Percentiles rank a stretch among this genome's conserved stretches.
phyloP scores from a whole-genome alignment of 2,888 invertebrate species.

The Lycophotia porphyrea region DNA sequence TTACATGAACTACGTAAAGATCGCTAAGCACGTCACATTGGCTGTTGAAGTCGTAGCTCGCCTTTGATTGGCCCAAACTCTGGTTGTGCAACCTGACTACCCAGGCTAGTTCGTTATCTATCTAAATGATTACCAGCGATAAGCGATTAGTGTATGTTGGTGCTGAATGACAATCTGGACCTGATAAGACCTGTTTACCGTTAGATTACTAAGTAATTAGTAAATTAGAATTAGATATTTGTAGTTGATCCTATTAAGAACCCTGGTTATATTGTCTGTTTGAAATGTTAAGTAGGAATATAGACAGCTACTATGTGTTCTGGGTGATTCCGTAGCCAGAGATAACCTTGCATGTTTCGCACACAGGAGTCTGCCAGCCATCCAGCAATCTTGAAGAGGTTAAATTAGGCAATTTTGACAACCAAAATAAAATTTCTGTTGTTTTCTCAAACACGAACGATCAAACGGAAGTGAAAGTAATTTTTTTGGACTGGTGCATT shows the following conservation, averaged over 20 bases:
- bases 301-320: background rate
- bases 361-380: background rate
- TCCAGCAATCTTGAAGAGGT: background rate
- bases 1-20: too few species aligned
- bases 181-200: conserved; percentile 43
- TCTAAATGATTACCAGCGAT: conserved; percentile 53
- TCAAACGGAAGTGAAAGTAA: background rate
- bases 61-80: conserved; percentile 19
- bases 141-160: conserved; percentile 46
- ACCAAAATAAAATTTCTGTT: background rate
- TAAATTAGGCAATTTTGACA: background rate
- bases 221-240: conserved; percentile 33
- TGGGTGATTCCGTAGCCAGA: background rate
- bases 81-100: conserved; percentile 24
- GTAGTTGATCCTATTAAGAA: conserved; percentile 2
- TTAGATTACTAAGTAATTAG: conserved; percentile 42
- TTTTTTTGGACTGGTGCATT: background rate
- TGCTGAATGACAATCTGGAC: conserved; percentile 49
- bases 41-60: background rate
- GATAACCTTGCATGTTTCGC: background rate
- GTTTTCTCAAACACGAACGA: background rate
- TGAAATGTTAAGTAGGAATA: background rate
- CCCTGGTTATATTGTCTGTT: background rate
- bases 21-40: conserved; percentile 24
- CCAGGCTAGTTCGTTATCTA: conserved; percentile 27